phyloP scores from a whole-genome alignment of 2,797 vertebrate genomes.

The Myiotriccus ornatus region DNA sequence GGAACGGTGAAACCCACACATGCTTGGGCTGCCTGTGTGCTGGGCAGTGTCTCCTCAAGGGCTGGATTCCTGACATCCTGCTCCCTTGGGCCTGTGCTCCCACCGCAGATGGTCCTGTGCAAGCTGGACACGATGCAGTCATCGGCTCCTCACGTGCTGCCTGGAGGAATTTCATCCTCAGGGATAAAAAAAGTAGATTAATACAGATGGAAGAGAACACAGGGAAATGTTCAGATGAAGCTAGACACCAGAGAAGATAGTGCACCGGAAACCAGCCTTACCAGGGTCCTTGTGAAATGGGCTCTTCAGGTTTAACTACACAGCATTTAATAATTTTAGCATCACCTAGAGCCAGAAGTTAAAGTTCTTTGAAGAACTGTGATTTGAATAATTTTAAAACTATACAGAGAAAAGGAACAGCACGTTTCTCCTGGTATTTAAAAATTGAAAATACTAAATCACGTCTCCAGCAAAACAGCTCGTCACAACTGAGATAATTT shows the following conservation, averaged over 20 bases:
- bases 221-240: rapidly evolving
- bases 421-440: background rate
- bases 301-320: background rate
- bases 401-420: background rate
- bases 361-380: background rate
- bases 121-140: rapidly evolving
- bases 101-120: background rate
- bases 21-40: background rate
- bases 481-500: background rate
- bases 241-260: background rate
- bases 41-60: background rate
- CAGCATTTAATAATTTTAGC: background rate
- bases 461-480: background rate
- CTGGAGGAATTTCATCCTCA: background rate
- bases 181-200: rapidly evolving
- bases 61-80: rapidly evolving
- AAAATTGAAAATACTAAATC: background rate
- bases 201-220: too few relatives aligned
- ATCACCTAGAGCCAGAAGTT: background rate
- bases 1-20: rapidly evolving
- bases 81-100: background rate
- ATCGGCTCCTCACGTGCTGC: rapidly evolving
- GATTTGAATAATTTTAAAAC: background rate
- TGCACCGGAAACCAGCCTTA: background rate
- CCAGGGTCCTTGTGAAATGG: rapidly evolving